Conservation (phyloP, 2,113 vertebrate genomes). For the Microtus montanus region DNA sequence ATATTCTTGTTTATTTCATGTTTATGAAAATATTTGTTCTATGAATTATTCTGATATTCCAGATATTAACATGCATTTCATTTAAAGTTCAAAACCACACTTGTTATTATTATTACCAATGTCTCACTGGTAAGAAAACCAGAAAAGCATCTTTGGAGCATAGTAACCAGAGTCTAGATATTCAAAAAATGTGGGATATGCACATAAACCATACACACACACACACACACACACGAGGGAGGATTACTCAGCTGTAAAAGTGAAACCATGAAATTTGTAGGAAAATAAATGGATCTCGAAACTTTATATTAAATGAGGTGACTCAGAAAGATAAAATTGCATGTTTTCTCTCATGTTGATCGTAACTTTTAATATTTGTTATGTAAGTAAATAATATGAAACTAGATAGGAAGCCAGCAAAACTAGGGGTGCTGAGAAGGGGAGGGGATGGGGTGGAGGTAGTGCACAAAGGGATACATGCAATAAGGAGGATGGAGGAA, state of each 20-base stretch:
- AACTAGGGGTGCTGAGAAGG: neutral
- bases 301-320: neutral
- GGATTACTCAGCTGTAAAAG: neutral
- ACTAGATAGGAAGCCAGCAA: neutral
- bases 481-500: neutral
- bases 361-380: neutral
- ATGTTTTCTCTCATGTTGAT: neutral
- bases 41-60: neutral
- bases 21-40: slow-evolving; percentile 45
- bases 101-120: neutral
- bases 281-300: neutral
- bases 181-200: neutral
- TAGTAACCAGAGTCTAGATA: neutral
- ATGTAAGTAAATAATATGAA: neutral
- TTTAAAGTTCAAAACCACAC: neutral
- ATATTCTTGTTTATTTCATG: neutral
- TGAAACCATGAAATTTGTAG: neutral
- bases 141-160: too few relatives aligned
- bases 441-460: too few relatives aligned
- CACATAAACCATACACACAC: too few relatives aligned
- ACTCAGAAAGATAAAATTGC: neutral
- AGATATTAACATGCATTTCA: neutral
- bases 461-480: neutral
- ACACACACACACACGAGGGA: too few relatives aligned
- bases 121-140: neutral